A percentile compares a stretch with the other conserved stretches of the same genome.
phyloP scores from a whole-genome alignment of 2,888 invertebrate species.

The Cheilosia impressa region DNA sequence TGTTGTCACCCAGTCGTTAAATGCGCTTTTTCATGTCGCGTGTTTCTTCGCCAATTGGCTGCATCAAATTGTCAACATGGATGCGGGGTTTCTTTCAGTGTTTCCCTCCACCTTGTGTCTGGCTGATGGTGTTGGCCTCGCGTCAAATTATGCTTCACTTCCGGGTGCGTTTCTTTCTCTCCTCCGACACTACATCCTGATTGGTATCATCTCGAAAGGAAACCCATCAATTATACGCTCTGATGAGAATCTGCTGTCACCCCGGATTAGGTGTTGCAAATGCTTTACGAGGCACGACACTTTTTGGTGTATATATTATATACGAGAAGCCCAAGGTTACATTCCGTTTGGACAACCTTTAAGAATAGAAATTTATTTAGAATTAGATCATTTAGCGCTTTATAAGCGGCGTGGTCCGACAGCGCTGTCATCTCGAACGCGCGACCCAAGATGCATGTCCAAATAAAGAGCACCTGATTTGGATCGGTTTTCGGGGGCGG shows the following conservation, averaged over 20 bases:
- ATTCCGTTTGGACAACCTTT: conserved; percentile 39
- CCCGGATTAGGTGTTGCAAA: conserved; percentile 34
- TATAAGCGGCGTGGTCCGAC: background rate
- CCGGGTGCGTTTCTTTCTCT: conserved; percentile 35
- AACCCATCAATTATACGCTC: conserved; percentile 13
- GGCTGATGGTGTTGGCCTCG: conserved; percentile 53
- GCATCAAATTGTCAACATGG: conserved; percentile 26
- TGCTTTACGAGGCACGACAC: conserved; percentile 26
- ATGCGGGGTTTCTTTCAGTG: conserved; percentile 22
- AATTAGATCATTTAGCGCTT: conserved; percentile 52
- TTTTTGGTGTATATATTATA: background rate
- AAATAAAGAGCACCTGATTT: conserved; percentile 5
- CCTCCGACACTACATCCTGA: conserved; percentile 13
- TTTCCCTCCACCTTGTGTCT: conserved; percentile 54
- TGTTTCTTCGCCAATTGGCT: conserved; percentile 17
- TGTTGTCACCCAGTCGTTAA: conserved; percentile 30
- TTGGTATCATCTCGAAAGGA: conserved; percentile 20
- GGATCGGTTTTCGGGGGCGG: conserved; percentile 14
- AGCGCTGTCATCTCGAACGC: conserved; percentile 9
- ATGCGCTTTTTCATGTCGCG: conserved; percentile 24
- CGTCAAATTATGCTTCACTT: conserved; percentile 42
- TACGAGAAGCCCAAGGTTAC: conserved; percentile 13
- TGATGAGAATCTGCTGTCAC: conserved; percentile 19
- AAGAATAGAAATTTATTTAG: conserved; percentile 22
- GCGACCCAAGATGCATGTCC: conserved; percentile 3